Base-by-base conservation (phyloP, 2,113 vertebrate species). In the Scomber scombrus region DNA sequence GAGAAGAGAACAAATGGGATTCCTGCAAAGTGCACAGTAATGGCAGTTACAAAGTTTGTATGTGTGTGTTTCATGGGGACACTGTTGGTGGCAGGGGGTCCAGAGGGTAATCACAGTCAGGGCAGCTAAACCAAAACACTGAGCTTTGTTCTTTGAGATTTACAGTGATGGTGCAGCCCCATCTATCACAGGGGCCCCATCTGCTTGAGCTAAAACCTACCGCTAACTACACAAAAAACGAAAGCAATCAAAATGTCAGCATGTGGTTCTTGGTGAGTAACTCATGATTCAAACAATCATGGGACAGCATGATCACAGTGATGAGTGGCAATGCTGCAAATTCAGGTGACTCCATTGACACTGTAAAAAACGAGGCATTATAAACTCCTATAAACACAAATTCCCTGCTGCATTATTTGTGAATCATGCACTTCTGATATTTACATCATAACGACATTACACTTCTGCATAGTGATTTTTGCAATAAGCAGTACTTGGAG, bases 141-240 rank as follows among this genome's bases (percentile, higher is more conserved):
- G 31, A 77, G 51, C 74, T 91, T 86, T 84, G 83, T 86, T 81
- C 66, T 26, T 18, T 3, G 29, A 72, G 88, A 92, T 92, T 88
- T 90, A 10, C 34, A 40, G 8, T 40, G 34, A 40, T 55, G 34
- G 68, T 31, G 69, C 51, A 21, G 12, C 55, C 60, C 15, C 75
- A 86, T 84, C 75, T 26, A 85, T 85, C 84, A 85, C 65, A 46
- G 67, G 31, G 71, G 19, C 72, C 63, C 43, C 19, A n/a, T 31
- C 34, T 40, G 29, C 52, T 50, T 5, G 0, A 43, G 62, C 60
- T 61, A 73, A 80, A 76, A 78, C 26, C 55, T 3, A 29, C 51
- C 2, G 0, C 60, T 66, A 73, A 82, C 84, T 34, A 12, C 73
- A 78, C 45, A 18, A 61, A 64, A 75, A 46, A 23, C 45, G 66